Evolutionary conservation across 35 echinoderm and acorn worm genomes (phyloP).

Genomic region (Holothuria glaberrima): DNA sequence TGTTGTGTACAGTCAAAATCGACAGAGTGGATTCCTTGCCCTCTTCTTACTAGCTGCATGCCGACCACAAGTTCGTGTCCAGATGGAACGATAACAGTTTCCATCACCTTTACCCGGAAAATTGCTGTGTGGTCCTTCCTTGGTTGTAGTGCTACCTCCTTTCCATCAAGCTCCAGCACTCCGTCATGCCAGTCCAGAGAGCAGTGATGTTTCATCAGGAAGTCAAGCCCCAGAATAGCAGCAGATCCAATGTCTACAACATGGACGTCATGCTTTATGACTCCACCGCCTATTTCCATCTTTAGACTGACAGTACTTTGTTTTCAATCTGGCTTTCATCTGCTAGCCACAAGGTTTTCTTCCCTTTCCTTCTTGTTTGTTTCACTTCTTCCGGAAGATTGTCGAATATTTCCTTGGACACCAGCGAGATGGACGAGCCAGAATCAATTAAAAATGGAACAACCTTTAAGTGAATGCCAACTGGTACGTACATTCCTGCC

Average conservation of each 20-base stretch:
- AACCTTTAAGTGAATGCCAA: too few species aligned
- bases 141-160: background rate
- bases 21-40: background rate
- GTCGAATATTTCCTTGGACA: too few species aligned
- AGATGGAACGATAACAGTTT: background rate
- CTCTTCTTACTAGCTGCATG: background rate
- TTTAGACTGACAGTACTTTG: background rate
- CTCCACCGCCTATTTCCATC: background rate
- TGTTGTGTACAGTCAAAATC: background rate
- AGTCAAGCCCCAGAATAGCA: background rate
- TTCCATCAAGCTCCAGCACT: background rate
- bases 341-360: too few species aligned
- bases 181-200: background rate
- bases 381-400: too few species aligned
- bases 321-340: too few species aligned
- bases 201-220: background rate
- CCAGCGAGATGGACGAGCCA: too few species aligned
- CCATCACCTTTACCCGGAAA: background rate
- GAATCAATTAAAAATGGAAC: too few species aligned
- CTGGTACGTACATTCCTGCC: too few species aligned
- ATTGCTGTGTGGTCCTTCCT: background rate
- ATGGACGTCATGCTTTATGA: background rate
- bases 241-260: background rate
- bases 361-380: too few species aligned
- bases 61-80: background rate